Conservation (phyloP, 2,797 vertebrate genomes). For the Spinus pinus region DNA sequence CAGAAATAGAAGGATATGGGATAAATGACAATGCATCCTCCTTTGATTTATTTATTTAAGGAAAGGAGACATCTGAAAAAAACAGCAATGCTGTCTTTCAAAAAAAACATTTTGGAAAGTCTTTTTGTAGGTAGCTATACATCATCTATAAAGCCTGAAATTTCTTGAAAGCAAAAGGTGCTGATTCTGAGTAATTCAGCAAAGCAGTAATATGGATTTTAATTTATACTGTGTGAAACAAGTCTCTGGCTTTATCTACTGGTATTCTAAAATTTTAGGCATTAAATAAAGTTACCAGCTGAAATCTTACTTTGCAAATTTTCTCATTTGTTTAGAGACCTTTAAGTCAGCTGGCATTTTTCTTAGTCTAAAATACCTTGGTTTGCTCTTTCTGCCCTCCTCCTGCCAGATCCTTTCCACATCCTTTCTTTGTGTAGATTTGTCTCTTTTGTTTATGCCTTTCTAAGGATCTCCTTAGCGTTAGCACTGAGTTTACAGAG, state of each 20-base stretch:
- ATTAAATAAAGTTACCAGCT: not conserved
- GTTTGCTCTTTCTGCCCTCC: not conserved
- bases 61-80: not conserved
- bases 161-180: not conserved
- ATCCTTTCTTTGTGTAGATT: conserved; percentile 41
- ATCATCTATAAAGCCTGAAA: not conserved
- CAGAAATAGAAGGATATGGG: not conserved
- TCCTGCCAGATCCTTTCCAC: not conserved
- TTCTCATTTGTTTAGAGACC: not conserved
- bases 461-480: conserved; percentile 12
- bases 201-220: not conserved
- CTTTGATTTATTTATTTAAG: conserved; percentile 28
- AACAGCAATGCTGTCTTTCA: not conserved
- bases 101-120: not conserved
- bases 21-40: not conserved
- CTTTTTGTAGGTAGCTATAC: not conserved
- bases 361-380: not conserved
- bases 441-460: conserved; percentile 46
- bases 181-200: not conserved
- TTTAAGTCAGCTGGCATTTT: not conserved
- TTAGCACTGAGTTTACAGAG: conserved; percentile 21
- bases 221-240: conserved; percentile 29
- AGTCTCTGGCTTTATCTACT: conserved; percentile 3
- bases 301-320: not conserved
- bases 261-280: not conserved